phyloP scores from a whole-genome alignment of 2,888 invertebrate genomes.

The Congeria kusceri region DNA sequence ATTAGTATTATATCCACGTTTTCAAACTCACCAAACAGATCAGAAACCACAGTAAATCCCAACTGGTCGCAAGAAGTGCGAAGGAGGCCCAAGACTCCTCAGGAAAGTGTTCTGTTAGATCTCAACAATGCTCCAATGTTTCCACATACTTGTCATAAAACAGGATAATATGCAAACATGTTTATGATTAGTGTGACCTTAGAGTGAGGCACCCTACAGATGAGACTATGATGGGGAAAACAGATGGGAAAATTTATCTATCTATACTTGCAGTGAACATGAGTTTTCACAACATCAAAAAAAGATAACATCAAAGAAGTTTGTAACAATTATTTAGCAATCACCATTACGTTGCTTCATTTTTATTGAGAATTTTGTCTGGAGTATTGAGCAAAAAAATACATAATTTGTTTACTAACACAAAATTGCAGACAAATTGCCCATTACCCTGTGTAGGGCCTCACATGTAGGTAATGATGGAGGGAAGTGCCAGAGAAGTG shows the following conservation, averaged over 20 bases:
- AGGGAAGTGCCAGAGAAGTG: conserved; percentile 13
- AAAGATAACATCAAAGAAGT: too few relatives aligned
- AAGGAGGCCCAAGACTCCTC: not conserved
- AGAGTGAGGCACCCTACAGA: too few relatives aligned
- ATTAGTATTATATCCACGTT: not conserved
- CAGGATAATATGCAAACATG: conserved; percentile 1
- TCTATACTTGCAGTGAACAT: too few relatives aligned
- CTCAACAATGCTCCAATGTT: not conserved
- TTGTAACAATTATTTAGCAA: too few relatives aligned
- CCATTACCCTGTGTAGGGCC: not conserved
- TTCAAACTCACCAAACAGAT: not conserved
- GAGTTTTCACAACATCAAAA: too few relatives aligned
- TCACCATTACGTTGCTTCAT: too few relatives aligned
- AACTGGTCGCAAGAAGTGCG: conserved; percentile 10
- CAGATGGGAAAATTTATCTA: not conserved
- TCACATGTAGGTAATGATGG: not conserved
- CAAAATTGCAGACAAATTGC: too few relatives aligned
- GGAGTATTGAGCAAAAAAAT: too few relatives aligned
- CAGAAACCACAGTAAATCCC: not conserved
- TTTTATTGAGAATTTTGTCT: too few relatives aligned
- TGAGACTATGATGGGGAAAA: not conserved
- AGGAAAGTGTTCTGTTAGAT: too few relatives aligned
- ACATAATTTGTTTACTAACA: too few relatives aligned
- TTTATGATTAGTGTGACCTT: conserved; percentile 6
- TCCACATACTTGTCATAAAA: conserved; percentile 28